Percentiles rank a stretch among this genome's conserved stretches.
phyloP scores from a whole-genome alignment of 2,113 vertebrate species.

The Lophochroa leadbeateri region DNA sequence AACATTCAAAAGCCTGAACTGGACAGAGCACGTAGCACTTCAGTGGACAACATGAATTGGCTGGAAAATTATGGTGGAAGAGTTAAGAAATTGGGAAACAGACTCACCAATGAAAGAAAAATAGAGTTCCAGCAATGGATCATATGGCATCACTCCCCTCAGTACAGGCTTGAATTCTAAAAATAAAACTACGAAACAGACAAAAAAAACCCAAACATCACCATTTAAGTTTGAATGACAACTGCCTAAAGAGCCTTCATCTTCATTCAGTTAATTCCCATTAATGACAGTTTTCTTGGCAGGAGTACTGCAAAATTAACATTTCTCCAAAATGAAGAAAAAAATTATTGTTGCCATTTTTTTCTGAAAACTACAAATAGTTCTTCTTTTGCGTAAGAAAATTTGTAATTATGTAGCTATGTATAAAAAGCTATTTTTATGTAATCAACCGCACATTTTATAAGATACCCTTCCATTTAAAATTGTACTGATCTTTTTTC shows the following conservation, averaged over 20 bases:
- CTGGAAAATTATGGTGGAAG: background rate
- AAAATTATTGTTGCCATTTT: background rate
- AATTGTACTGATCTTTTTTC: background rate
- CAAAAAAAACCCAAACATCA: background rate
- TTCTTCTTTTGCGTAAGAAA: slow-evolving; percentile 24
- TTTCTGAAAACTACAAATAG: background rate
- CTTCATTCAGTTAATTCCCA: background rate
- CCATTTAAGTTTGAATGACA: background rate
- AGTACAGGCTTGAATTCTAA: background rate
- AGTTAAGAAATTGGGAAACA: background rate
- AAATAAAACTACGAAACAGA: background rate
- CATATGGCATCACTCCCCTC: background rate
- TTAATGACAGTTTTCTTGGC: background rate
- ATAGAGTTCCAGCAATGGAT: background rate
- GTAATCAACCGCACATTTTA: background rate
- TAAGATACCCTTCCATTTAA: background rate
- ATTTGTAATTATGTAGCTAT: background rate
- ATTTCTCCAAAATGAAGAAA: background rate
- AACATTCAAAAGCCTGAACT: background rate
- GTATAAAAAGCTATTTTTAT: slow-evolving; percentile 40
- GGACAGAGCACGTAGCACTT: background rate
- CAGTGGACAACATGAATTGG: fast-evolving
- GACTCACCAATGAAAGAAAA: background rate
- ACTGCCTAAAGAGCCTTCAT: background rate
- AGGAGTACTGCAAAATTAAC: background rate